Percentiles rank a stretch among this genome's conserved stretches.
These are phyloP conservation scores for Smittia aterrima DNA, from an alignment of 2,888 invertebrate genomes.

Conservation along the genomic window DNA sequence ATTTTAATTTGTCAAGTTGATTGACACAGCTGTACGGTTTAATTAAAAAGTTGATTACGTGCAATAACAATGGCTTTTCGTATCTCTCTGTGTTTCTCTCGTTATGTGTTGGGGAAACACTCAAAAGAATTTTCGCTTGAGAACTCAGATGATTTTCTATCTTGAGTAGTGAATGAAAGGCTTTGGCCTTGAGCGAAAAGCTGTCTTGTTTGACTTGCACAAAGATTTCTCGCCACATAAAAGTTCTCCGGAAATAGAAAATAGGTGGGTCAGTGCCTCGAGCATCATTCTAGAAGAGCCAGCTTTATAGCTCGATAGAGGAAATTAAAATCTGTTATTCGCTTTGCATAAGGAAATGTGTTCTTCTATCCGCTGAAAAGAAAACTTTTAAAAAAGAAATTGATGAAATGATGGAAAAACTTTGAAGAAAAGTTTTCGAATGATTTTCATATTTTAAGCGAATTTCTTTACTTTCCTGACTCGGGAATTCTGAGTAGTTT, in stretches of 20 bases:
- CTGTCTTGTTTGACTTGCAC: too few species aligned
- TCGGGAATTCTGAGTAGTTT: too few species aligned
- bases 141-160: neutral
- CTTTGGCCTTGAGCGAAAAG: neutral
- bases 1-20: neutral
- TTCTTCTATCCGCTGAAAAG: neutral
- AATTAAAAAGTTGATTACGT: constrained; percentile 17
- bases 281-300: neutral
- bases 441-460: too few species aligned
- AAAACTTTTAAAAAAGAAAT: neutral
- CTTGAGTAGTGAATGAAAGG: neutral
- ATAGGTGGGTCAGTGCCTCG: neutral
- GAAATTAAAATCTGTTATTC: too few species aligned
- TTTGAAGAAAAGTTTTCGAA: too few species aligned
- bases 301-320: too few species aligned
- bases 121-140: neutral
- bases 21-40: neutral
- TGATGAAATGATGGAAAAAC: neutral
- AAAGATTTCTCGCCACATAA: neutral
- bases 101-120: neutral
- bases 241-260: neutral
- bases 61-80: neutral
- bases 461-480: too few species aligned
- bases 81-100: neutral
- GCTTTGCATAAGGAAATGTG: neutral